phyloP scores from a whole-genome alignment of 2,797 vertebrate genomes.

The Enteromius mattozi region DNA sequence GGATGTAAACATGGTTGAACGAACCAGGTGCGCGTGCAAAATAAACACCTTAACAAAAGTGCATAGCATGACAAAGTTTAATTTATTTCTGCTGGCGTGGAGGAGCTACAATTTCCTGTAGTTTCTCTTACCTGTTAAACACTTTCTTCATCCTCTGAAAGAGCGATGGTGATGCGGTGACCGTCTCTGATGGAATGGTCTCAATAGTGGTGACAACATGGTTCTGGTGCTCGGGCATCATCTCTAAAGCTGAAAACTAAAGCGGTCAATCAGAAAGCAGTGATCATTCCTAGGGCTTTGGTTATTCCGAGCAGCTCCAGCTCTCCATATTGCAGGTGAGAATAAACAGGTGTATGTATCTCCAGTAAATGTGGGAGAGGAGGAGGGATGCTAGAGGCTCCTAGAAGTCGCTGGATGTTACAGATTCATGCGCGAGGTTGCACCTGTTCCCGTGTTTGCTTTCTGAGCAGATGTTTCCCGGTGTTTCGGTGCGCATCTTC shows the following conservation, averaged over 20 bases:
- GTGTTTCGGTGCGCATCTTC: slow-evolving; percentile 55
- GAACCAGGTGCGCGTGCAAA: neutral
- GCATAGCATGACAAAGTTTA: slow-evolving; percentile 54
- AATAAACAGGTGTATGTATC: slow-evolving; percentile 46
- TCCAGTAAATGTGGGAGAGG: neutral
- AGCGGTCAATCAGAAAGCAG: slow-evolving; percentile 71
- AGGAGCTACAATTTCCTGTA: neutral
- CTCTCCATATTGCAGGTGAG: slow-evolving; percentile 60
- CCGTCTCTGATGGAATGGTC: slow-evolving; percentile 83
- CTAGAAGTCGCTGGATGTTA: slow-evolving; percentile 1
- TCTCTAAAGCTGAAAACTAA: slow-evolving; percentile 61
- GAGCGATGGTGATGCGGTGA: slow-evolving; percentile 79
- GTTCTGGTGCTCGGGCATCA: slow-evolving; percentile 87
- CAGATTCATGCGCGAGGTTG: slow-evolving; percentile 34
- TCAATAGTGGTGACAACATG: slow-evolving; percentile 90
- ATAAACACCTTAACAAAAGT: slow-evolving; percentile 61
- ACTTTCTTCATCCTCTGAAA: slow-evolving; percentile 86
- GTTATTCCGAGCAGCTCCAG: slow-evolving; percentile 61
- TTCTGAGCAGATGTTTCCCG: slow-evolving; percentile 41
- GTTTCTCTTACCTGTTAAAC: slow-evolving; percentile 85
- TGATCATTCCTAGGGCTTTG: slow-evolving; percentile 75
- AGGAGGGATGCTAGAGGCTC: slow-evolving; percentile 23
- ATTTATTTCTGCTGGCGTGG: neutral
- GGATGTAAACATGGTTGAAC: neutral
- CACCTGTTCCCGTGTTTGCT: slow-evolving; percentile 43